Evolutionary conservation across 1,140 invertebrate genomes (phyloP), one percentile per base, ranked within the genome.

Genomic region (Drosophila miranda): DNA sequence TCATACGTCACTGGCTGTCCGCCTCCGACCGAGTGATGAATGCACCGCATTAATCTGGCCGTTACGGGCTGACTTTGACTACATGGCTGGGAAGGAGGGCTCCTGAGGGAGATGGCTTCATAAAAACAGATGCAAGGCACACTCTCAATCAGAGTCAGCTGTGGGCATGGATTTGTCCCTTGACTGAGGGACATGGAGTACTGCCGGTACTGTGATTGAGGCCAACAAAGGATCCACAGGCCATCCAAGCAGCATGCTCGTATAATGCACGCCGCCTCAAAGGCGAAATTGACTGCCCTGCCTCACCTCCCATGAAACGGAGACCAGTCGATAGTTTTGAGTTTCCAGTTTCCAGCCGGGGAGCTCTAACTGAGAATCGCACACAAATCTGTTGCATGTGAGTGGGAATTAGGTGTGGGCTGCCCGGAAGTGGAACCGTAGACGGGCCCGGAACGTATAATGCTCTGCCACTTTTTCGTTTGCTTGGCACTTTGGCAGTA

Each of bases 11-110:
- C 38, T 50, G 38, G 43, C 44, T 48, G 55, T 58, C 28, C 23
- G 11, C 44, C 28, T 58, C n/a, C 49, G 44, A 61, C 62, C 42
- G 55, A 21, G 58, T 76, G 74, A 76, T 76, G 74, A 74, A 76
- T 76, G 74, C 45, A 46, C 21, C 49, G 59, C 70, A 76, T 76
- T 76, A 76, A 76, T 74, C 70, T 74, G 74, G 28, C 62, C 61
- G 74, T 60, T 68, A 55, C 73, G 62, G 16, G 45, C 46, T 57
- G 69, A 60, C 70, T 73, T 52, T 19, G 42, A 9, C 43, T 38
- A 11, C 34, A 11, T 38, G 11, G 34, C 34, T 11, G 34, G 34
- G 11, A 4, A 48, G 52, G 50, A 51, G 28, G 34, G 28, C 46
- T 46, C n/a, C 54, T 43, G 42, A 26, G 26, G 23, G n/a, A 53